Evolutionary conservation across 2,113 vertebrate species (phyloP).

Genomic region (Toxotes chatareus): DNA sequence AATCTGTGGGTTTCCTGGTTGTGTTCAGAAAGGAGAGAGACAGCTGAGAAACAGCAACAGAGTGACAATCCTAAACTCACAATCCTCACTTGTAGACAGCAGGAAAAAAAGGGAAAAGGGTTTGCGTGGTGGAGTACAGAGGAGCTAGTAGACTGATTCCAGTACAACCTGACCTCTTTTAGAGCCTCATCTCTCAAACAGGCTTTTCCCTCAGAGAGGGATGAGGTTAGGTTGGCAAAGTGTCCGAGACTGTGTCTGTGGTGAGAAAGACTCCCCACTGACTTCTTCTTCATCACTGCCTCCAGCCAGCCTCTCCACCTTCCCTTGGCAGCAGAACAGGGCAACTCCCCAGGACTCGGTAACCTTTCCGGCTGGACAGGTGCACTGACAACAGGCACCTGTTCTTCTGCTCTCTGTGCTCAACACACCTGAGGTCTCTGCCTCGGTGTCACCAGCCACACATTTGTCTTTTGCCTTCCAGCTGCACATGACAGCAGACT

Average conservation of each 20-base stretch:
- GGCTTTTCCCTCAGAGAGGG: conserved; percentile 42
- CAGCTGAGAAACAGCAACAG: neutral
- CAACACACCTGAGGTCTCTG: conserved; percentile 41
- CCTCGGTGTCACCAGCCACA: neutral
- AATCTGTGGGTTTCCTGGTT: neutral
- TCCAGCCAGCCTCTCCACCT: neutral
- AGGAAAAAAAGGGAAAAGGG: neutral
- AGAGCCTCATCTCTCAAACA: conserved; percentile 50
- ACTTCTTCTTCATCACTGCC: conserved; percentile 55
- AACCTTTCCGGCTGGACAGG: conserved; percentile 56
- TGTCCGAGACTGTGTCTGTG: conserved; percentile 6
- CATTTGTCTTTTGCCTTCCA: conserved; percentile 44
- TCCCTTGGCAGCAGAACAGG: conserved; percentile 58
- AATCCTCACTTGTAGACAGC: neutral
- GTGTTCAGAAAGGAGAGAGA: conserved; percentile 5
- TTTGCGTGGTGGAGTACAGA: conserved; percentile 1
- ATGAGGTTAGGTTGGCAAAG: conserved; percentile 25
- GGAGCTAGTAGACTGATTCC: conserved; percentile 40
- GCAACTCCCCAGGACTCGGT: neutral
- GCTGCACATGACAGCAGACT: conserved; percentile 40
- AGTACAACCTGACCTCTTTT: conserved; percentile 45
- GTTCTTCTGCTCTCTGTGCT: conserved; percentile 16
- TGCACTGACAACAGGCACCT: conserved; percentile 37
- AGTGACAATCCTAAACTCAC: neutral
- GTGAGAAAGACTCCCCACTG: conserved; percentile 22